Evolutionary conservation across 2,797 vertebrate species (phyloP).

Genomic region (Gymnothorax reevesii): DNA sequence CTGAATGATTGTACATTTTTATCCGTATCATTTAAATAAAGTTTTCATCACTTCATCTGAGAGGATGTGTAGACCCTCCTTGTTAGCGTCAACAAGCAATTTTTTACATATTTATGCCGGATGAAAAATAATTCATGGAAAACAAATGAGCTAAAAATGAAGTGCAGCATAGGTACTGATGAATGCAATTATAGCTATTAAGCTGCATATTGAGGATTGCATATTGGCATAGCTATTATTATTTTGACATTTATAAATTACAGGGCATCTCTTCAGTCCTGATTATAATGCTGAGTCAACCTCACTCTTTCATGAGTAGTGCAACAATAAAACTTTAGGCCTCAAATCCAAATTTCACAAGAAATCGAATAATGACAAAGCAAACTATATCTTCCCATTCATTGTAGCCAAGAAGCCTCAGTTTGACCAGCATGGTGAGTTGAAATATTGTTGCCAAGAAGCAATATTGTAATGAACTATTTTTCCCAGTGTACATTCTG

Average conservation of each 20-base stretch:
- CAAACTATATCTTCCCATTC: conserved; percentile 19
- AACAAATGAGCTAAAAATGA: no score
- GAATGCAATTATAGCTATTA: no score
- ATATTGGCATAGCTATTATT: neutral
- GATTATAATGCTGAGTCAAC: conserved; percentile 22
- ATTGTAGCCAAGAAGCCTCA: conserved; percentile 17
- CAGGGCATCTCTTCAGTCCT: conserved; percentile 12
- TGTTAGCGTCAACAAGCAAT: conserved; percentile 7
- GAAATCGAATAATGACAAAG: conserved; percentile 24
- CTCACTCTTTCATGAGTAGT: conserved; percentile 26
- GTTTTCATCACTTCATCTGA: neutral
- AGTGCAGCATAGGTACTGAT: no score
- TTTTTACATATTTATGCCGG: neutral
- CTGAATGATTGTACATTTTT: neutral
- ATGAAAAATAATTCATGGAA: neutral
- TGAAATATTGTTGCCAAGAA: neutral
- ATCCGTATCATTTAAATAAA: neutral
- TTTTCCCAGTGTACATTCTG: neutral
- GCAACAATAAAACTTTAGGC: conserved; percentile 31
- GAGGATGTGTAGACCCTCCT: neutral
- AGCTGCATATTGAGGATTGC: conserved; percentile 2
- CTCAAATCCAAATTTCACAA: neutral
- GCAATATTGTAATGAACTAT: neutral
- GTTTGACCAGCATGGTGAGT: neutral
- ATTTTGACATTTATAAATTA: conserved; percentile 20